Evolutionary conservation across 2,113 vertebrate species (phyloP).

Genomic region (Silurus glanis): DNA sequence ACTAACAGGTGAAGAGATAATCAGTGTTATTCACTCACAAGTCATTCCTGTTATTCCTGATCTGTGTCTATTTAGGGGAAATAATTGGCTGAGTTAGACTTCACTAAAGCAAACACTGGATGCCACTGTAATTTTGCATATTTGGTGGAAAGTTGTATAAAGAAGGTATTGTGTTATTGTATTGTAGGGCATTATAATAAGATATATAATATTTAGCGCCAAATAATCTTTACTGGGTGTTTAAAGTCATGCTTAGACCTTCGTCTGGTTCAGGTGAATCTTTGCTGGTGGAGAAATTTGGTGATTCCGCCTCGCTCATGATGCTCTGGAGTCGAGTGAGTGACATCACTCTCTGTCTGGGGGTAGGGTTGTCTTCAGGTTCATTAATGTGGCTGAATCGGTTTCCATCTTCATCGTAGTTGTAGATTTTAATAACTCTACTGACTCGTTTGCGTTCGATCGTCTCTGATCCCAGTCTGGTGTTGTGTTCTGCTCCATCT

Average conservation of each 20-base stretch:
- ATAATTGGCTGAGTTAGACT: background rate
- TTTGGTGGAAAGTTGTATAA: background rate
- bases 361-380: slow-evolving; percentile 29
- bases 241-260: background rate
- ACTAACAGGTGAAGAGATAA: too few species aligned
- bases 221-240: background rate
- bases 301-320: slow-evolving; percentile 62
- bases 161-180: background rate
- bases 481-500: background rate
- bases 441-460: slow-evolving; percentile 15
- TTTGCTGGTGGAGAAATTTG: background rate
- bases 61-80: too few species aligned
- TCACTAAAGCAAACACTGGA: background rate
- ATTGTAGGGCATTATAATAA: background rate
- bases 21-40: too few species aligned
- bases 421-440: slow-evolving; percentile 70
- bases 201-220: too few species aligned
- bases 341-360: slow-evolving; percentile 66
- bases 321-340: slow-evolving; percentile 69
- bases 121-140: background rate
- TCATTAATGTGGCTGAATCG: slow-evolving; percentile 63
- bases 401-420: slow-evolving; percentile 74
- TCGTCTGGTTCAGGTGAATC: background rate
- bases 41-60: too few species aligned
- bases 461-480: background rate